Evolutionary conservation across 2,797 vertebrate species (phyloP).

Genomic region (Gobionotothen gibberifrons): DNA sequence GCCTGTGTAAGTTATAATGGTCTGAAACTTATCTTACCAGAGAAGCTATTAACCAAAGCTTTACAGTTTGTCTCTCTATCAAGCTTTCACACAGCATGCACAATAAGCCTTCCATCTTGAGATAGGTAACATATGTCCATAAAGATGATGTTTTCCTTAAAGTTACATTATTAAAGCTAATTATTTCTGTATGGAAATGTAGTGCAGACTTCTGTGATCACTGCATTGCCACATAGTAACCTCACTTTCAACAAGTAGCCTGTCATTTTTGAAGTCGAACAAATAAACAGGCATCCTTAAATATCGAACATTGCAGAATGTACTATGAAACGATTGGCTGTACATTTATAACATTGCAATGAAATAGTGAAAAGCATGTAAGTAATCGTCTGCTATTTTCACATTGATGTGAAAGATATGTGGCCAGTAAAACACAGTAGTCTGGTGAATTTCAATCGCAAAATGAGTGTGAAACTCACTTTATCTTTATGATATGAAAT

Average conservation of each 20-base stretch:
- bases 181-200: no score
- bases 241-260: no score
- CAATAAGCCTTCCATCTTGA: no score
- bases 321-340: not conserved
- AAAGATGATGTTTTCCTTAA: no score
- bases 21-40: not conserved
- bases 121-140: no score
- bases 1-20: not conserved
- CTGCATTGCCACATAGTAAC: no score
- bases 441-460: not conserved
- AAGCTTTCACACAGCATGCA: not conserved
- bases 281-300: not conserved
- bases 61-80: not conserved
- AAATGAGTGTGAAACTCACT: not conserved
- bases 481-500: not conserved
- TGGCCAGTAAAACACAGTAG: not conserved
- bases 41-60: not conserved
- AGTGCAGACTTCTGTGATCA: no score
- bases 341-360: not conserved
- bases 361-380: not conserved
- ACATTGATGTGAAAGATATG: not conserved
- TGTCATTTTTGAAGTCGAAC: not conserved
- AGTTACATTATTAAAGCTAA: no score
- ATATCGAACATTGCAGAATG: not conserved
- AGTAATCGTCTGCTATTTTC: not conserved